A percentile compares a stretch with the other conserved stretches of the same genome.
Evolutionary conservation across 2,113 vertebrate species (phyloP).

Genomic region (Echinops telfairi): DNA sequence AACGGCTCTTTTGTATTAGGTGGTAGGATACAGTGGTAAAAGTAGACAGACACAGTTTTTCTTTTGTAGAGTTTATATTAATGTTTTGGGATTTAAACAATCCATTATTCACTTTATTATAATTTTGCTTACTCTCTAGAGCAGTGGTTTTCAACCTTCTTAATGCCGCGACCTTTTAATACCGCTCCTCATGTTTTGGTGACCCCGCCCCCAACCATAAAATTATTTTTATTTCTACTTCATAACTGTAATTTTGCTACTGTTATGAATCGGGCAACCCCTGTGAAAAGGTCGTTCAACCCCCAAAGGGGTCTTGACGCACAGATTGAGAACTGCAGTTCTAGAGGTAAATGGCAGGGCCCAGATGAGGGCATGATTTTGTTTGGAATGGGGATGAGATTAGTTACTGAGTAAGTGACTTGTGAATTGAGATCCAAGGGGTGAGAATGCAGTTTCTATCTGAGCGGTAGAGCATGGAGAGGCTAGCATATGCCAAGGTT

Average conservation of each 20-base stretch:
- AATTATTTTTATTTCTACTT: no score
- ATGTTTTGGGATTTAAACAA: conserved; percentile 30
- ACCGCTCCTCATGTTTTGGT: no score
- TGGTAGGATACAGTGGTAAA: conserved; percentile 40
- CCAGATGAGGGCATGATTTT: conserved; percentile 23
- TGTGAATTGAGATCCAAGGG: conserved; percentile 1
- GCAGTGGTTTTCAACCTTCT: no score
- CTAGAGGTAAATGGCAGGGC: neutral
- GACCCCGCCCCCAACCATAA: no score
- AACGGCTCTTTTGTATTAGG: neutral
- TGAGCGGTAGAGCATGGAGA: neutral
- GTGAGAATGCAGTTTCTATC: neutral
- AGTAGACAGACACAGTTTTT: neutral
- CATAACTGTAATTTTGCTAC: no score
- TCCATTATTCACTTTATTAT: neutral
- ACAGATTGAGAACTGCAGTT: no score
- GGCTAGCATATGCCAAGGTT: neutral
- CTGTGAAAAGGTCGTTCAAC: no score
- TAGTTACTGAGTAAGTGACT: conserved; percentile 31
- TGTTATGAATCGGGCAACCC: no score
- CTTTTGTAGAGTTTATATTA: neutral
- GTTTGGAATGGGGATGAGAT: conserved; percentile 25
- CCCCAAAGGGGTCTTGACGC: no score
- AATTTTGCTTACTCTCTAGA: conserved; percentile 19
- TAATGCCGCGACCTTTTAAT: no score